Conservation (phyloP, 2,888 invertebrate genomes). For the Hydrotaea cyrtoneurina region DNA sequence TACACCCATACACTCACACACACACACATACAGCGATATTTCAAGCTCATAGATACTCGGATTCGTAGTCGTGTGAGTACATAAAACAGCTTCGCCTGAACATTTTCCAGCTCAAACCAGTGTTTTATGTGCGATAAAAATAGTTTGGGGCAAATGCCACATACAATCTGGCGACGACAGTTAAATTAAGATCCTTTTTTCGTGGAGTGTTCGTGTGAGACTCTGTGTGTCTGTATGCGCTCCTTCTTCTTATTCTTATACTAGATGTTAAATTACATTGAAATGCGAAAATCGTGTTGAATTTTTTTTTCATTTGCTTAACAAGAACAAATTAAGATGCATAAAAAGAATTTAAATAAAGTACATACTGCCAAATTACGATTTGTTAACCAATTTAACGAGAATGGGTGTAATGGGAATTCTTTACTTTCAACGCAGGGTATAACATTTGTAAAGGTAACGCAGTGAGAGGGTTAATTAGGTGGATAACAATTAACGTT, state of each 20-base stretch:
- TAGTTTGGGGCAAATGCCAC: constrained; percentile 54
- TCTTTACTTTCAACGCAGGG: no score
- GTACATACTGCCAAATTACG: neutral
- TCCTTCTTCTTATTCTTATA: neutral
- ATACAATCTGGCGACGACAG: constrained; percentile 66
- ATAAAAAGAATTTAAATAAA: neutral
- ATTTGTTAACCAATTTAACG: neutral
- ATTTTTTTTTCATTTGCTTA: constrained; percentile 8
- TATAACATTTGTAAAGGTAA: no score
- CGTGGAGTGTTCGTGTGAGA: neutral
- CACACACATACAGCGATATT: neutral
- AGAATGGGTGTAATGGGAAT: no score
- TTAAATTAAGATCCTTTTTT: constrained; percentile 64
- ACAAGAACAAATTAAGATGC: neutral
- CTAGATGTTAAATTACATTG: neutral
- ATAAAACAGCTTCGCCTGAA: constrained; percentile 9
- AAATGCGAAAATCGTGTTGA: constrained; percentile 15
- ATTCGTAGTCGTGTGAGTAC: neutral
- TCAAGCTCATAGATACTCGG: neutral
- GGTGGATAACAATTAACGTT: no score
- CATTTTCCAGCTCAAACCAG: constrained; percentile 7
- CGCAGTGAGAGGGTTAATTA: no score
- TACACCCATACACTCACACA: neutral
- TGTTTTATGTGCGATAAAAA: constrained; percentile 36
- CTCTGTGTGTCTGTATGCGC: neutral